Base-by-base conservation (phyloP, 2,797 vertebrate genomes). In the Kryptopterus vitreolus region DNA sequence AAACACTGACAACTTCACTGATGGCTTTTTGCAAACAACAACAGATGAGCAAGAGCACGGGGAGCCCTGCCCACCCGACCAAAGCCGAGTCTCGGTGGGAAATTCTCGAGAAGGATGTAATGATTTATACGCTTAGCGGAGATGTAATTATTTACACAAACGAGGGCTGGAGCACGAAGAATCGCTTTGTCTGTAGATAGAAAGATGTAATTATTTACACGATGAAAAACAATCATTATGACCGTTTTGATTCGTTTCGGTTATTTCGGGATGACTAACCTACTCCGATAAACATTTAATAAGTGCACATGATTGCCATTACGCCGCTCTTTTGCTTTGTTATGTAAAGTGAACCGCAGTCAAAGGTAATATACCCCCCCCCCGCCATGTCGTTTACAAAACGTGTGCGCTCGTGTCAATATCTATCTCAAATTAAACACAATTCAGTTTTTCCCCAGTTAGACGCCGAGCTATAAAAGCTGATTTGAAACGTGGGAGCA, bases 1-100 rank as follows among this genome's bases (percentile, higher is more conserved):
- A 65, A 81, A 71, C 2, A 80, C 58, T 43, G 57, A 68, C 50
- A 81, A 80, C 59, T 58, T 74, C 57, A 81, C 24, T 66, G 31
- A 76, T 43, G 38, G 73, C 68, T 55, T 15, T n/a, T 61, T 46
- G 43, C 57, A 66, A 62, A 57, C 58, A 50, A 71, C 20, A 79
- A 78, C 16, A 71, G 75, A 38, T 55, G 70, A 66, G 24, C 26
- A 72, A n/a, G 43, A 55, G 52, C 66, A 72, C 55, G 26, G 43
- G 26, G 61, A 77, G 58, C 72, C n/a, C 65, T 12, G 29, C 48
- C 78, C 58, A 80, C 18, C 48, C 24, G 7, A 57, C 22, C 13
- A 33, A 29, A 29, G 48, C 18, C 4, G 71, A 43, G 71, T 74
- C 50, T 55, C 31, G 0, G 33, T 35, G 63, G 29, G 52, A 63